Evolutionary conservation across 2,113 vertebrate genomes (phyloP), one percentile per base, ranked within the genome.

Genomic region (Pampusana beccarii): DNA sequence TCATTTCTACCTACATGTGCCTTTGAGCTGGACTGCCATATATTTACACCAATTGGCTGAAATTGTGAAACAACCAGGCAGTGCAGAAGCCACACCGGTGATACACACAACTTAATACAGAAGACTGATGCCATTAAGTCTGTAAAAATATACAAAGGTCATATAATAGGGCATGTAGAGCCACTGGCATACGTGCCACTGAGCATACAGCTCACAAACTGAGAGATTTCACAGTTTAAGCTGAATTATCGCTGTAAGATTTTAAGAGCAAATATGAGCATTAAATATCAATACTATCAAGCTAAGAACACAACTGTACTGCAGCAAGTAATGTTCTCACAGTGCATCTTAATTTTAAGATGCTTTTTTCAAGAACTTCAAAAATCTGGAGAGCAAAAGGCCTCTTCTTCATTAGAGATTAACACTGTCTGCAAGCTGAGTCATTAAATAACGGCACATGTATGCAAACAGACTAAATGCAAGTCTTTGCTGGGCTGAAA

Each of bases 51-150:
- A 38, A 38, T 46, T 3, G n/a, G 28, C 46, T 78, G 87, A 74
- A 73, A 70, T 70, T 13, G 9, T 46, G 73, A 87, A 79, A 78
- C 11, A 70, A 54, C 2, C 19, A 34, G n/a, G 25, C 56, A 71
- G 10, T 21, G 50, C 17, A 60, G 77, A 88, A 80, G 46, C 5
- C 62, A 15, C 1, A 4, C 21, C 61, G 90, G 42, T 16, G 40
- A 65, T 3, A 78, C 25, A 72, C 28, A 78, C 25, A 57, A n/a
- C 2, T 10, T 14, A 13, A 61, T 7, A 54, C 9, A 54, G 25
- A 44, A 36, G 11, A 80, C 0, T 1, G 0, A 69, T 29, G 70
- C 7, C 50, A 18, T 17, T 20, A 71, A 77, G 16, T 50, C 46
- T 6, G 11, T 54, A 23, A 81, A 88, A 46, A 79, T 66, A 36